Conservation (phyloP, 2,113 vertebrate genomes). For the Ellobius talpinus region DNA sequence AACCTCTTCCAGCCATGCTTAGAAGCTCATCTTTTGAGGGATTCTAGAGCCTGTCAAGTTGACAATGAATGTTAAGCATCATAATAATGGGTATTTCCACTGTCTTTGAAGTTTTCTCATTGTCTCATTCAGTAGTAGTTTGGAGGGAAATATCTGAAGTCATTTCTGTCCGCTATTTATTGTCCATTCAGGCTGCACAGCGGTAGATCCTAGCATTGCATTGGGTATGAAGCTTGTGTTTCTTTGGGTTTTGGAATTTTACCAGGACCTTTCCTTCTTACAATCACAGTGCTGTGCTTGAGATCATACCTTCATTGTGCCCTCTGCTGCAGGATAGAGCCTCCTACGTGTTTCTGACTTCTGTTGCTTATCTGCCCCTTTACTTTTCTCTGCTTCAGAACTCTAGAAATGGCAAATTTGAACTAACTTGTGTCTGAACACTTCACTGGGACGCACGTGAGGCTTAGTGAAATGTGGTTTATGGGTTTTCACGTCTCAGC, state of each 20-base stretch:
- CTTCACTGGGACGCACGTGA: neutral
- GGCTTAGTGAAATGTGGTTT: neutral
- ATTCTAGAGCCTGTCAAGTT: neutral
- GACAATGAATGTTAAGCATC: neutral
- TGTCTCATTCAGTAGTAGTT: neutral
- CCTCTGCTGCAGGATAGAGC: neutral
- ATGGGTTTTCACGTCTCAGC: neutral
- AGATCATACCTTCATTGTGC: neutral
- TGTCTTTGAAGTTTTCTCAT: neutral
- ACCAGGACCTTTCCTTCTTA: neutral
- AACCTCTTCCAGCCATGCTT: neutral
- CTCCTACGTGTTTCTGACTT: neutral
- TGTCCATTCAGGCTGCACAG: neutral
- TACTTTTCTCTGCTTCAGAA: neutral
- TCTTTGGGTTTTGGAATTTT: neutral
- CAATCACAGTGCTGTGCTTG: neutral
- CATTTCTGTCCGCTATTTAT: neutral
- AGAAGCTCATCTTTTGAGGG: neutral
- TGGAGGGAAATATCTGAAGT: neutral
- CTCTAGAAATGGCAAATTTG: neutral
- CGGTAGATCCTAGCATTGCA: neutral
- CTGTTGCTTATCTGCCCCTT: neutral
- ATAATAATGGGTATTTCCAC: neutral
- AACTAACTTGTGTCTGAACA: neutral
- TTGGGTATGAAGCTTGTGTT: neutral